phyloP scores from a whole-genome alignment of 2,888 invertebrate species.

The Cryptus viduatorius region DNA sequence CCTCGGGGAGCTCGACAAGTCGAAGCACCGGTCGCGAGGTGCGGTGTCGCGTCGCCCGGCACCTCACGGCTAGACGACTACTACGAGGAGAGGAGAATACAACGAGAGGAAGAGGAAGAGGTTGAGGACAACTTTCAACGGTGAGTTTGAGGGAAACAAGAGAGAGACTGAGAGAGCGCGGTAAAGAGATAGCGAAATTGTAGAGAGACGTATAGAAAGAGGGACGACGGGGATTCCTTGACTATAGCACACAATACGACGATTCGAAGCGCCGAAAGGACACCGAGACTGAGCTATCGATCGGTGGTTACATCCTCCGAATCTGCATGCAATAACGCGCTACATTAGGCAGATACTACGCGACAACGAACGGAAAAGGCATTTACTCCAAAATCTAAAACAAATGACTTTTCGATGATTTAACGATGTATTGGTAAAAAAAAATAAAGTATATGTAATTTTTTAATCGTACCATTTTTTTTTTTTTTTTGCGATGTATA shows the following conservation, averaged over 20 bases:
- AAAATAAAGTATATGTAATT: too few relatives aligned
- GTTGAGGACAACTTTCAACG: conserved; percentile 50
- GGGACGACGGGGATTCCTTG: conserved; percentile 65
- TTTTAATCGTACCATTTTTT: too few relatives aligned
- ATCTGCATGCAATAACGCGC: conserved; percentile 54
- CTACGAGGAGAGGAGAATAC: conserved; percentile 63
- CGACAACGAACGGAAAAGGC: neutral
- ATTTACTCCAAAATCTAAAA: neutral
- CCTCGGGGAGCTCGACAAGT: conserved; percentile 50
- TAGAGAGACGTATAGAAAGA: conserved; percentile 72
- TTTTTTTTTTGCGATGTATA: neutral
- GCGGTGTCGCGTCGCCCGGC: conserved; percentile 41
- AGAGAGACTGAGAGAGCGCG: conserved; percentile 83
- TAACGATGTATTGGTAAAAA: neutral
- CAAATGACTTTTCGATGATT: neutral
- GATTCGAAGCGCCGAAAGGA: conserved; percentile 61
- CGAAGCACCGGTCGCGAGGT: conserved; percentile 57
- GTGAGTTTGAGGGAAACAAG: conserved; percentile 82
- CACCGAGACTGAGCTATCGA: conserved; percentile 65
- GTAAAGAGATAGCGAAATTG: conserved; percentile 74
- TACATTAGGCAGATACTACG: neutral
- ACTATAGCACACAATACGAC: conserved; percentile 64
- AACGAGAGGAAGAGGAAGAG: conserved; percentile 73
- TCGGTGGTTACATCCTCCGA: conserved; percentile 64
- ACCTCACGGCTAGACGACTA: conserved; percentile 55